These are phyloP conservation scores for Portevinia maculata DNA, from an alignment of 2,888 invertebrate genomes.

Conservation along the genomic window DNA sequence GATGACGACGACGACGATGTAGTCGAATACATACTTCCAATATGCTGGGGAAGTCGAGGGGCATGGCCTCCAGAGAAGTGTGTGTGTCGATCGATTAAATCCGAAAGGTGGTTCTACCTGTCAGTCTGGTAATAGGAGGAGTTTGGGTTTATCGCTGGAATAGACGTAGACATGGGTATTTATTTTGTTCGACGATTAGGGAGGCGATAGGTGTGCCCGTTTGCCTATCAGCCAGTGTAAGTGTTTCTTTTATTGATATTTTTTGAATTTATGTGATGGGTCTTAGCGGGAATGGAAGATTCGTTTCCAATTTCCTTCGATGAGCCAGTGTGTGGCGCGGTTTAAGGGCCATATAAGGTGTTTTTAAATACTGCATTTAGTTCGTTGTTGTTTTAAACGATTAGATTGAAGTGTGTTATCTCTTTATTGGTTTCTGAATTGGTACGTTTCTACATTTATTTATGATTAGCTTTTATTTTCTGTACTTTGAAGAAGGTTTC, in stretches of 20 bases:
- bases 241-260: slow-evolving; percentile 74
- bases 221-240: slow-evolving; percentile 71
- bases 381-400: slow-evolving; percentile 35
- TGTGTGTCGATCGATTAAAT: slow-evolving; percentile 70
- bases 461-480: slow-evolving; percentile 45
- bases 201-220: slow-evolving; percentile 74
- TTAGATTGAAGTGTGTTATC: slow-evolving; percentile 40
- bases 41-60: slow-evolving; percentile 59
- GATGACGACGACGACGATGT: slow-evolving; percentile 24
- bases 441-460: slow-evolving; percentile 25
- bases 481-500: slow-evolving; percentile 16
- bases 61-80: slow-evolving; percentile 56
- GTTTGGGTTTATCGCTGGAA: slow-evolving; percentile 70
- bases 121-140: slow-evolving; percentile 73
- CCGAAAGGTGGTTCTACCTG: slow-evolving; percentile 74
- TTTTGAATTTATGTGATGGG: slow-evolving; percentile 71
- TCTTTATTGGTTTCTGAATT: slow-evolving; percentile 50
- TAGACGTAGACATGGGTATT: slow-evolving; percentile 73
- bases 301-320: slow-evolving; percentile 39
- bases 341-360: slow-evolving; percentile 31
- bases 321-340: slow-evolving; percentile 32
- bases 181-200: slow-evolving; percentile 72
- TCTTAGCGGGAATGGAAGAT: slow-evolving; percentile 37
- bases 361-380: slow-evolving; percentile 56
- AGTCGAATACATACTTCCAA: slow-evolving; percentile 18